Evolutionary conservation across 2,797 vertebrate genomes (phyloP).

Genomic region (Yasuhikotakia modesta): DNA sequence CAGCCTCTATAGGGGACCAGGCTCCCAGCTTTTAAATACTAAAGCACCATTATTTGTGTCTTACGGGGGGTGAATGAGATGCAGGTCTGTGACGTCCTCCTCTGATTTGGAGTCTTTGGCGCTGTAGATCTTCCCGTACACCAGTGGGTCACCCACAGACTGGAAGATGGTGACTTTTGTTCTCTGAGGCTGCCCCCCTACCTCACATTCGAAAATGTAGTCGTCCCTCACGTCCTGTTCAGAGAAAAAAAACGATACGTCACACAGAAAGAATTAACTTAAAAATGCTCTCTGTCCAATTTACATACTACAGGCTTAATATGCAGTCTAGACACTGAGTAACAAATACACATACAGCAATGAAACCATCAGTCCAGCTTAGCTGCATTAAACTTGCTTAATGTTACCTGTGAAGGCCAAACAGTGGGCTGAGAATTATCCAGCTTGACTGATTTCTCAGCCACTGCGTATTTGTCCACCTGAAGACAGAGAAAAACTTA

Average conservation of each 20-base stretch:
- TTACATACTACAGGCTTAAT: conserved; percentile 36
- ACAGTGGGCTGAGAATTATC: conserved; percentile 90
- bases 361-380: too few species aligned
- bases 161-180: conserved; percentile 95
- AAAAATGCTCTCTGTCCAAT: not conserved
- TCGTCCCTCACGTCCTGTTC: conserved; percentile 92
- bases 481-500: conserved; percentile 73
- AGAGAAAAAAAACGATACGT: not conserved
- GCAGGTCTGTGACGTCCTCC: conserved; percentile 83
- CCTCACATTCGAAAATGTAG: conserved; percentile 96
- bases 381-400: not conserved
- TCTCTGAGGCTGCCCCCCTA: conserved; percentile 88
- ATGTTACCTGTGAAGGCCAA: conserved; percentile 91
- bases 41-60: conserved; percentile 57
- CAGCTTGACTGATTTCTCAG: conserved; percentile 90
- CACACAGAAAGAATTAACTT: conserved; percentile 10
- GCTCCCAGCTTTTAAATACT: too few species aligned
- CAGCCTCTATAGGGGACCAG: too few species aligned
- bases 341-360: too few species aligned
- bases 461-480: conserved; percentile 98
- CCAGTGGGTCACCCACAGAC: conserved; percentile 91
- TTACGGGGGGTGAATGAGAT: conserved; percentile 90
- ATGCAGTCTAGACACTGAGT: not conserved
- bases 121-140: conserved; percentile 96
- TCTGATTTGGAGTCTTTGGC: conserved; percentile 82